Evolutionary conservation across 2,888 invertebrate species (phyloP).

Genomic region (Ctenicera cuprea): DNA sequence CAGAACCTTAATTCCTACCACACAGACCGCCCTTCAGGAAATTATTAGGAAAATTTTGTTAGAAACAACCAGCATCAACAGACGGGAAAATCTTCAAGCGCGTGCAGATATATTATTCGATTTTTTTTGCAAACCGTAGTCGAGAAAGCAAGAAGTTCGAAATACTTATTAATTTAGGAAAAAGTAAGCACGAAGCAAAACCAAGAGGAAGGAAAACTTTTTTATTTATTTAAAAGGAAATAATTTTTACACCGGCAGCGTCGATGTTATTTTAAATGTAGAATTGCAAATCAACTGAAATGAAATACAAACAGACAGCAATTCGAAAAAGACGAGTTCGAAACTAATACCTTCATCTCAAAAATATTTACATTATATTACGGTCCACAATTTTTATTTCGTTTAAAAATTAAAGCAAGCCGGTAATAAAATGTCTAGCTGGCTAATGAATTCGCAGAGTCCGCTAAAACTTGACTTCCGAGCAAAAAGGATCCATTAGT

Average conservation of each 20-base stretch:
- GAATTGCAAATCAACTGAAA: constrained; percentile 34
- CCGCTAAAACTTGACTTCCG: not conserved
- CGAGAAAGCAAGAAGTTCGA: constrained; percentile 3
- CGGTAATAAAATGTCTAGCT: constrained; percentile 5
- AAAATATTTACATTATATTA: constrained; percentile 30
- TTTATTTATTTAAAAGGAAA: constrained; percentile 26
- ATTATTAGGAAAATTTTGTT: constrained; percentile 52
- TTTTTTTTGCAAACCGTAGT: constrained; percentile 19
- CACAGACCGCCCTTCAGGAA: constrained; percentile 48
- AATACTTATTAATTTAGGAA: constrained; percentile 33
- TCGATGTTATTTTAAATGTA: constrained; percentile 38
- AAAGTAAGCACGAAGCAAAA: constrained; percentile 13
- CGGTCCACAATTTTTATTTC: not conserved
- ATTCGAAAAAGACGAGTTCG: constrained; percentile 11
- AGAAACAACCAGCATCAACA: constrained; percentile 41
- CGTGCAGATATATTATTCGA: constrained; percentile 33
- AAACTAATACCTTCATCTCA: constrained; percentile 28
- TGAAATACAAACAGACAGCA: constrained; percentile 33
- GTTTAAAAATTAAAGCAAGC: constrained; percentile 16
- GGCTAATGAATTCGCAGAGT: constrained; percentile 1
- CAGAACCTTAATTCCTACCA: constrained; percentile 48
- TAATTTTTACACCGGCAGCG: constrained; percentile 19
- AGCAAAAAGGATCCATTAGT: constrained; percentile 42
- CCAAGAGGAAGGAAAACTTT: not conserved
- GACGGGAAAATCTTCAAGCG: constrained; percentile 27